Base-by-base conservation (phyloP, 2,888 invertebrate genomes). In the Lycocerus yunnanus region DNA sequence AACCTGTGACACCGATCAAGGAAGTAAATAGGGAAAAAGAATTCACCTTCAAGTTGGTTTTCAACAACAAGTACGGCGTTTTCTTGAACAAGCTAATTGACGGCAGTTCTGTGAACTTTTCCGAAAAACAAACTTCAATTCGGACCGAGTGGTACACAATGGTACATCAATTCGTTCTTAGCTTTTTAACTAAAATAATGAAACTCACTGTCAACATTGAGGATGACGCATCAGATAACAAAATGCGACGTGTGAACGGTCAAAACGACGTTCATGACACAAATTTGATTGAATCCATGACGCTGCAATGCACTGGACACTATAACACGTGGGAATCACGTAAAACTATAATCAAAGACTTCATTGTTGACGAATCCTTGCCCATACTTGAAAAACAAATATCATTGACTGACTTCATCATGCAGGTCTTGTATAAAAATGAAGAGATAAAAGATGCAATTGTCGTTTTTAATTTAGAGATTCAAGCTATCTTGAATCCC, bases 211-310 rank as follows among this genome's bases (percentile, higher is more conserved):
- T 87, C 3, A 73, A 85, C 60, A 73, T 85, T 1, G 77, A 85
- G 58, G 27, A 82, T 10, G 74, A 81, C 2, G 75, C 77, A 5
- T 75, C 78, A 3, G 84, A 83, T 43, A 69, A 76, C 3, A 88
- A 88, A 71, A 83, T 85, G 58, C 84, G 83, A 68, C 87, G 86
- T 78, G 69, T 83, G 3, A 84, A 84, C 2, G 80, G 81, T 8
- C 80, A 85, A 14, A 84, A 84, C 8, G 86, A 87, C 77, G 84
- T 88, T 9, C 85, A 87, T 69, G 83, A 86, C 2, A 82, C 82
- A 11, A 79, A 81, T 20, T 73, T 82, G 18, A 76, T 82, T n/a
- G 79, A 84, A 58, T 81, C 82, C 72, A 75, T 84, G 58, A 20
- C 77, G 0, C 82, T 86, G 58, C 78, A 79, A 13, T 87, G 87